Evolutionary conservation across 1,140 invertebrate genomes (phyloP), one percentile per base, ranked within the genome.

Genomic region (Platyscapa corneri): DNA sequence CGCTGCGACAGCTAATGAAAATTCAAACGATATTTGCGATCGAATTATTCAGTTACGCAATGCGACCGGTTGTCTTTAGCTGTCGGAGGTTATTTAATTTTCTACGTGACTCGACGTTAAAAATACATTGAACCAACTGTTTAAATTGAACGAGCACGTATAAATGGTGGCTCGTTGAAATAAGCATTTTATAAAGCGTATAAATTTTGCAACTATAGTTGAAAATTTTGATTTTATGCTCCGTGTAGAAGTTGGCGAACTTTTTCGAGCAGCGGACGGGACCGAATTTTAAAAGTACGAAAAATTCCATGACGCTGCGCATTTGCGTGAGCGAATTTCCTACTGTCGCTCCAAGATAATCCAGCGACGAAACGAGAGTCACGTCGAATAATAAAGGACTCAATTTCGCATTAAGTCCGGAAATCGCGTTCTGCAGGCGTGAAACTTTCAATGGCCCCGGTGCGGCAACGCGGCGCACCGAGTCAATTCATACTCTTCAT

Each of bases 381-480:
- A 18, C 42, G 3, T 37, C 84, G 84, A 85, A 85, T 85, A 82
- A 85, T 82, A 85, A 82, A 85, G 70, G 84, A 82, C 56, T 82
- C 78, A 56, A 81, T 82, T 76, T 76, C 79, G 84, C 79, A 82
- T 85, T 82, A 46, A 82, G 79, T 60, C 64, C 46, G 84, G 37
- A 67, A 82, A 82, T 82, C 72, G 79, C 53, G 30, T 56, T n/a
- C 16, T 34, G 60, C 78, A 85, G 84, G 78, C 84, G 60, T 85
- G 79, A 82, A 77, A 85, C 56, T 85, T 85, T 82, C 84, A 85
- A 85, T 85, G n/a, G 83, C 12, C 65, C 53, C 23, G 2, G 6
- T 32, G 20, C 27, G 39, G 30, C 23, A n/a, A 5, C 23, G 32
- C 16, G 14, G 67, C 42, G 30, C 27, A 56, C 37, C 23, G 30